Base-by-base conservation (phyloP, 2,113 vertebrate genomes). In the Eublepharis macularius region DNA sequence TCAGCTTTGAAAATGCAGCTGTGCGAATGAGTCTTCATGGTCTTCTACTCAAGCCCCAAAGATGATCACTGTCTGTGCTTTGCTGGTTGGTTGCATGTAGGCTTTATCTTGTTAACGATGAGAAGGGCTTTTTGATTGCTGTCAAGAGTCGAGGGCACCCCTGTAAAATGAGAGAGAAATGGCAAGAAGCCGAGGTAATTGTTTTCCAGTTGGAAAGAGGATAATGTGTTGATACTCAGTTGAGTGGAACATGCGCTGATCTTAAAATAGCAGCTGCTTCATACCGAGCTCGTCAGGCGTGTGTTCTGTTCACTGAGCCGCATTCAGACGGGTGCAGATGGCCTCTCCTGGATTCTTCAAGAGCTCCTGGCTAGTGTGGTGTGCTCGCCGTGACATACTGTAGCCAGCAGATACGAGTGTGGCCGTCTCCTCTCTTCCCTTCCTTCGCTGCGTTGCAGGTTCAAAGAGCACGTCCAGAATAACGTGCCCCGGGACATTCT, bases 381-480 rank as follows among this genome's bases (percentile, higher is more conserved):
- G 41, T 17, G 6, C 13, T 24, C 13, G 17, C 11, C 3, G 1
- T 78, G 5, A 13, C 43, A 17, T 13, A 1, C 41, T 29, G 19
- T 11, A 41, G 11, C 39, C 41, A 70, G 49, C 26, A 14, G 4
- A 14, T 60, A 45, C 43, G 34, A 43, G 14, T 7, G 11, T 32
- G 47, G 12, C 39, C 54, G 29, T 13, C 29, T 41, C 10, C 4
- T 63, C 41, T 60, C 49, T 13, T 32, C 24, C 2, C 32, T 65
- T 60, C 51, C 24, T 12, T 65, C 49, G 45, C 41, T 43, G 11
- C 13, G 5, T 21, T 80, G 7, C 78, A 99, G 99, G 95, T 99
- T 99, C 92, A 99, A 98, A 95, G 99, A 99, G 1, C 98, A 99
- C 8, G 96, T 99, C 75, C 98, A 99, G 94, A 97, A 94, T 96